Percentiles rank a stretch among this genome's conserved stretches.
Evolutionary conservation across 2,797 vertebrate species (phyloP).

Genomic region (Numenius phaeopus): DNA sequence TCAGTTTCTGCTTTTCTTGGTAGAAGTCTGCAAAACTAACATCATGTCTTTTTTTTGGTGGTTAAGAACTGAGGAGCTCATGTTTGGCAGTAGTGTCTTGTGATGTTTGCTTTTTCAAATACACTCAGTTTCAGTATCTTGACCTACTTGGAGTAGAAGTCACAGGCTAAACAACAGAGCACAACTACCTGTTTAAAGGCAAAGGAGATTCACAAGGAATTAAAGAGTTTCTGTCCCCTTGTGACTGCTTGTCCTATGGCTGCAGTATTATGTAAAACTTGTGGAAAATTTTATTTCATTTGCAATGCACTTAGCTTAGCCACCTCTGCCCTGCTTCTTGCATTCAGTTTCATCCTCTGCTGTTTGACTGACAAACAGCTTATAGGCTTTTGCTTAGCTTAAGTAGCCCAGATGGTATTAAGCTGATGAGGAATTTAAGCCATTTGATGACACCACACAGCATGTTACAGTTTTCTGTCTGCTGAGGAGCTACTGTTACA

Average conservation of each 20-base stretch:
- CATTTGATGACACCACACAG: conserved; percentile 14
- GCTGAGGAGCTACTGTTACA: background rate
- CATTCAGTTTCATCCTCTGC: background rate
- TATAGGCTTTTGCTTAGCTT: background rate
- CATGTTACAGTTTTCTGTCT: background rate
- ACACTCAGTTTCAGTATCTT: background rate
- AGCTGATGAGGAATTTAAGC: conserved; percentile 59
- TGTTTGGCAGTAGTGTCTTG: background rate
- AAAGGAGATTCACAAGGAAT: background rate
- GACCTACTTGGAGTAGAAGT: background rate
- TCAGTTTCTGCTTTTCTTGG: background rate
- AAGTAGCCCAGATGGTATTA: conserved; percentile 31
- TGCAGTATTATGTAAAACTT: background rate
- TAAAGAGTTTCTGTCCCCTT: background rate
- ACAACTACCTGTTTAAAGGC: background rate
- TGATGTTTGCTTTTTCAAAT: background rate
- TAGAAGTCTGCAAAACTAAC: background rate
- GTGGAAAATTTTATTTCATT: background rate
- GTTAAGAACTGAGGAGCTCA: background rate
- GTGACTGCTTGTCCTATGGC: background rate
- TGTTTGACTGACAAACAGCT: conserved; percentile 15
- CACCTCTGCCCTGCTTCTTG: background rate
- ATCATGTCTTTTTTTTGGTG: too few relatives aligned
- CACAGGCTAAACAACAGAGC: background rate
- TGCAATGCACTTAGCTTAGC: background rate